Base-by-base conservation (phyloP, 2,888 invertebrate species). In the Drosophila maculinotata region DNA sequence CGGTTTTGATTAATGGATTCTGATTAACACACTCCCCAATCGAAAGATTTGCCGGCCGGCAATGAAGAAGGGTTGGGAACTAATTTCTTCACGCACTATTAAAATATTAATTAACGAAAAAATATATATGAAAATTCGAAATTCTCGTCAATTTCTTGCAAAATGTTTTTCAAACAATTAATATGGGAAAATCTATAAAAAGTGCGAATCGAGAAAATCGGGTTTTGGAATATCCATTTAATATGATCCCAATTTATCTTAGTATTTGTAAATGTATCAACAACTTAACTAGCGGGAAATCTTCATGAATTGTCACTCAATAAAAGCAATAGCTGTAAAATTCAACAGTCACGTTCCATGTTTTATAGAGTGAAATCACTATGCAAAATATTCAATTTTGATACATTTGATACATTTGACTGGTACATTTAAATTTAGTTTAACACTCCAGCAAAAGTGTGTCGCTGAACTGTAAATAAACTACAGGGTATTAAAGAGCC, bases 391-490 rank as follows among this genome's bases (percentile, higher is more conserved):
- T 79, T 75, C 67, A 81, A 78, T 81, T 81, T 78, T 75, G 75
- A 72, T 69, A 78, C 76, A 69, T n/a, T n/a, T n/a, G n/a, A n/a
- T n/a, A n/a, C n/a, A n/a, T 72, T 81, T 78, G 59, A 58, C 72
- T 68, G 76, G 76, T 78, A 78, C 53, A 76, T 79, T 78, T 68
- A 81, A 78, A 79, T 79, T 69, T 78, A 81, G 69, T 76, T 69
- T 67, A 53, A 67, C 73, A 73, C 81, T 44, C 59, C 26, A 56
- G 59, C 39, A 35, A 57, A 64, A 67, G 67, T 65, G 76, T 62
- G 59, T 47, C 54, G 58, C 57, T 28, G 45, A 42, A 35, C 44
- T 58, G 44, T n/a, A n/a, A 15, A 12, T 14, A 12, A 6, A 8
- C 25, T 7, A 33, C 39, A 56, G 71, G 52, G 60, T 56, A 56